Conservation (phyloP, 2,888 invertebrate genomes). For the Sphecodes monilicornis region DNA sequence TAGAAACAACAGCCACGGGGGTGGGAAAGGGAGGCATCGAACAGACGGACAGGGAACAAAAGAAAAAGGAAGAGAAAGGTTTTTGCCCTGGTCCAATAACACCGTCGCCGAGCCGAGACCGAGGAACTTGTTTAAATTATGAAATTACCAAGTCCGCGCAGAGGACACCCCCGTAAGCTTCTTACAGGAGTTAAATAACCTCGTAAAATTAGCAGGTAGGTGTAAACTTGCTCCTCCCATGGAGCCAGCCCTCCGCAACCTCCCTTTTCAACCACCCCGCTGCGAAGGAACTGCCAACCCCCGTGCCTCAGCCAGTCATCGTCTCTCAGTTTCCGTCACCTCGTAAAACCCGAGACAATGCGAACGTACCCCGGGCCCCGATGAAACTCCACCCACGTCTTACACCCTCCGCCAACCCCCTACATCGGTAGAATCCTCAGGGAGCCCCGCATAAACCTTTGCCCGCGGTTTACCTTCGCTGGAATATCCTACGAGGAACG, state of each 20-base stretch:
- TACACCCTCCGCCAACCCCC: conserved; percentile 10
- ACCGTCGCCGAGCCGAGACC: not conserved
- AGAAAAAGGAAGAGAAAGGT: not conserved
- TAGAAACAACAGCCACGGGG: not conserved
- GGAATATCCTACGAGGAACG: conserved; percentile 42
- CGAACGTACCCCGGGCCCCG: conserved; percentile 46
- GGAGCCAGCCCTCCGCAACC: conserved; percentile 27
- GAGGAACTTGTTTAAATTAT: conserved; percentile 72
- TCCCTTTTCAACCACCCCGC: not conserved
- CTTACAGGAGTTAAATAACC: conserved; percentile 77
- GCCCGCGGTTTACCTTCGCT: conserved; percentile 60
- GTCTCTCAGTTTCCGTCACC: conserved; percentile 63
- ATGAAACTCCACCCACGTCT: conserved; percentile 32
- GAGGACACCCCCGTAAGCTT: conserved; percentile 69
- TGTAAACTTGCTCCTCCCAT: conserved; percentile 70
- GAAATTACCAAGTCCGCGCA: conserved; percentile 73
- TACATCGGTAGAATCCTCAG: not conserved
- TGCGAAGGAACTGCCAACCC: not conserved
- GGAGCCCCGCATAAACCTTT: conserved; percentile 35
- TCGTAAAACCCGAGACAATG: conserved; percentile 74
- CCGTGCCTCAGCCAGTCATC: conserved; percentile 3
- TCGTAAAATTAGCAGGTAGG: conserved; percentile 78
- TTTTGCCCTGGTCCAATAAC: conserved; percentile 26
- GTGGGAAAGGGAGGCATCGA: not conserved
- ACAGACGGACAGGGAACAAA: not conserved